Base-by-base conservation (phyloP, 1,140 invertebrate species). In the Calliphora vicina region DNA sequence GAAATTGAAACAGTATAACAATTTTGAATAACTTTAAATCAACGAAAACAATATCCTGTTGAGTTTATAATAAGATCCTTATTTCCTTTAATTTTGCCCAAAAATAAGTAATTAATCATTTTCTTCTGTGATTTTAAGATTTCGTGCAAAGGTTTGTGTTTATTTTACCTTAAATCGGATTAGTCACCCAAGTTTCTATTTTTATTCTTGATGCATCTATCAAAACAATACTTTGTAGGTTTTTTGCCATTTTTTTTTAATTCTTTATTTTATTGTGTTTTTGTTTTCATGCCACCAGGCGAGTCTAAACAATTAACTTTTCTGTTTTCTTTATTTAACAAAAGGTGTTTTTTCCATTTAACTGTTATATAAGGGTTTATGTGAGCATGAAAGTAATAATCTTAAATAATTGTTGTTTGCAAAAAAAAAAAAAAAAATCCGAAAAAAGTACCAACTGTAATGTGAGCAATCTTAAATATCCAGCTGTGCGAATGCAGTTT, bases 391-490 rank as follows among this genome's bases (percentile, higher is more conserved):
- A 23, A n/a, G 12, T 23, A 67, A 25, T 25, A 67, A 67, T 67
- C 61, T 67, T 10, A 67, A 67, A 67, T 67, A 67, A 67, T 23
- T 67, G 61, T 67, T 67, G 4, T 35, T 23, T 67, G n/a, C 61
- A 17, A 50, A 50, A 50, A 50, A 1, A 17, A 12, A 4, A 45
- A 45, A 50, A 50, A 50, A 50, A 50, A 50, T 43, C 5, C 42
- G 17, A 50, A 50, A 35, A 35, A 10, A 35, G 35, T 35, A 5
- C 35, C 13, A 57, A 67, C 20, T 23, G 61, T 25, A 67, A 67
- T 67, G 9, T 67, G 61, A 67, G 61, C 61, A 67, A 67, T 67
- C 61, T 67, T 67, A 67, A 25, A 67, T 67, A 67, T 67, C 61
- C 61, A 67, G 61, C 61, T 67, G 61, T 67, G 61, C 61, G 20